Base-by-base conservation (phyloP, 92 coral and sea anemone genomes). In the Bergia sp. region DNA sequence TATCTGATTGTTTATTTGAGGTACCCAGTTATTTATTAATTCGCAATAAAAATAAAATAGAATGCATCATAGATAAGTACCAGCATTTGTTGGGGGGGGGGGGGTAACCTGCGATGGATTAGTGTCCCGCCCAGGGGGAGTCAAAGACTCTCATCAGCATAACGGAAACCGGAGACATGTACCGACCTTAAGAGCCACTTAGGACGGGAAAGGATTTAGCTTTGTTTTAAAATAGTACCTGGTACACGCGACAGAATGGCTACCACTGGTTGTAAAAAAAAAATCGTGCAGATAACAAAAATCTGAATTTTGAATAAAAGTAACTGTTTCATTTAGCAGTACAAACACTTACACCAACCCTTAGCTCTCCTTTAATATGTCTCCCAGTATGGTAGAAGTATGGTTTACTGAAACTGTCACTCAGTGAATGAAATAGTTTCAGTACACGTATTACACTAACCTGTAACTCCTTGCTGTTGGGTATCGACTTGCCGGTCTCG, bases 401-500 rank as follows among this genome's bases (percentile, higher is more conserved):
- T 5, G 39, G 75, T 21, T 71, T 4, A 20, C 15, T 29, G 57
- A 77, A 18, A 11, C 65, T 57, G 16, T 16, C 65, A 12, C 20
- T 45, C 1, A 7, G 50, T 45, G 58, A 18, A 11, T 53, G 16
- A 53, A 53, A 53, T 61, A 13, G 69, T 3, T 61, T 4, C 11
- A 16, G 69, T 21, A 20, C 23, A 42, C 36, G 21, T 11, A 66
- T 42, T 3, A 67, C 36, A 82, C 86, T 5, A 69, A 84, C 87
- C 87, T 84, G 87, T 4, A 45, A 50, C 44, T 71, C 96, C 72
- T 93, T 92, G 90, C 97, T 96, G 90, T 95, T 90, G 67, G 92
- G 79, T 21, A 95, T 93, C 5, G 99, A 92, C 23, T 81, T 86
- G 7, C 94, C 94, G 1, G 97, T 93, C 76, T 95, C 96, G 2